Evolutionary conservation across 2,888 invertebrate species (phyloP).

Genomic region (Amblyjoppa fuscipennis): DNA sequence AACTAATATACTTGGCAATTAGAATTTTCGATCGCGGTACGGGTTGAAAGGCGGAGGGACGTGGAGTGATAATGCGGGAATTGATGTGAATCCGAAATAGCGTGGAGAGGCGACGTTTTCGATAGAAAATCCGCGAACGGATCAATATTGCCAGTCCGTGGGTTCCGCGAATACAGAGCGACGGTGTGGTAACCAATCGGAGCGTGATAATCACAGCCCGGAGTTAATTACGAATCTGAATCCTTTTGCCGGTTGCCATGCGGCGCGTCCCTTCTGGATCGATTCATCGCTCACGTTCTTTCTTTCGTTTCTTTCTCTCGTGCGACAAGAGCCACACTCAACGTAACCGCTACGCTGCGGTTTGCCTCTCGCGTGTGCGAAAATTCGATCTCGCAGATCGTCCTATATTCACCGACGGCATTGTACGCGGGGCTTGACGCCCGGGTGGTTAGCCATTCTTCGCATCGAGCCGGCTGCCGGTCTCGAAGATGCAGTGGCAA

Average conservation of each 20-base stretch:
- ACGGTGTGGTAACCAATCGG: constrained; percentile 58
- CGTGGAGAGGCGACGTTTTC: constrained; percentile 1
- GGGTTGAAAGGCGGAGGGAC: constrained; percentile 15
- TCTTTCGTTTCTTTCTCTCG: constrained; percentile 1
- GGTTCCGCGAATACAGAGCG: constrained; percentile 18
- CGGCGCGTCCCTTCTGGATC: constrained; percentile 51
- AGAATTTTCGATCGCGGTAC: constrained; percentile 49
- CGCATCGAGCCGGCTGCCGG: neutral
- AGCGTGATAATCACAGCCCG: constrained; percentile 56
- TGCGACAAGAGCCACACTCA: constrained; percentile 27
- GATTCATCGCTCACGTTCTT: constrained; percentile 19
- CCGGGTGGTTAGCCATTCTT: neutral
- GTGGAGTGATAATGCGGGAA: constrained; percentile 36
- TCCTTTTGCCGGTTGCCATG: constrained; percentile 53
- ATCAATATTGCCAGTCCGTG: constrained; percentile 6
- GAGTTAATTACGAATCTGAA: constrained; percentile 61
- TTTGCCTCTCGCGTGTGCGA: constrained; percentile 12
- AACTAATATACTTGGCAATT: constrained; percentile 65
- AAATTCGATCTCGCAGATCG: constrained; percentile 24
- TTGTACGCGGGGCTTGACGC: neutral
- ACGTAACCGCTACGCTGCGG: neutral
- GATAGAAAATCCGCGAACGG: constrained; percentile 44
- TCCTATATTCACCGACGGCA: neutral
- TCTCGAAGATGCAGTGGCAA: neutral
- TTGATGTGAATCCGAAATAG: constrained; percentile 32